These are phyloP conservation scores for Platyura marginata DNA, from an alignment of 1,140 invertebrate genomes.

Conservation along the genomic window DNA sequence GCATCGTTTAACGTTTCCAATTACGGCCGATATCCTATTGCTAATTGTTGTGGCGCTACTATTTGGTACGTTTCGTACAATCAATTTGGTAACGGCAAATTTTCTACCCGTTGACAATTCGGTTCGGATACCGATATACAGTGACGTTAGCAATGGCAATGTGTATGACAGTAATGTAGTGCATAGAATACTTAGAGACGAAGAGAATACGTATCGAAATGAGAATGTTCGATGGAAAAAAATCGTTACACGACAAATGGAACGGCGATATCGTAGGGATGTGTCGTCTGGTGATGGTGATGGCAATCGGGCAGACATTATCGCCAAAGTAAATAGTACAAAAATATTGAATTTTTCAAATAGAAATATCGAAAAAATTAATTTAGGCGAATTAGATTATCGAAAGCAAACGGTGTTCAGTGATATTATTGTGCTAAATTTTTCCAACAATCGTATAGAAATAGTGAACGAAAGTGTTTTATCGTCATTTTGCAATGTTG, in stretches of 20 bases:
- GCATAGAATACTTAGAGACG: background rate
- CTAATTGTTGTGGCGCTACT: background rate
- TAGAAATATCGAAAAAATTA: background rate
- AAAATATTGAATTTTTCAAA: background rate
- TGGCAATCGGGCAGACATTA: background rate
- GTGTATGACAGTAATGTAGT: background rate
- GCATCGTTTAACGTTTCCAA: background rate
- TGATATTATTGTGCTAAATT: conserved; percentile 3
- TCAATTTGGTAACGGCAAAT: background rate
- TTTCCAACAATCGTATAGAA: conserved; percentile 1
- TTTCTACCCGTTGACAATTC: background rate
- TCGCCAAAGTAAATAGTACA: background rate
- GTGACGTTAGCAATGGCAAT: background rate
- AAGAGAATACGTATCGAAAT: background rate
- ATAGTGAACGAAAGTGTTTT: background rate
- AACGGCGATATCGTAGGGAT: background rate
- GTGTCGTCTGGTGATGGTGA: too few relatives aligned
- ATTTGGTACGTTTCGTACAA: too few relatives aligned
- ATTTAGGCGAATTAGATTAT: background rate
- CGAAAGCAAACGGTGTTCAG: background rate
- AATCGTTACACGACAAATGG: background rate
- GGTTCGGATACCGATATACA: background rate
- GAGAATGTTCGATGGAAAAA: conserved; percentile 1
- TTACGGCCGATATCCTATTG: background rate
- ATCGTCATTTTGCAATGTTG: conserved; percentile 13